These are phyloP conservation scores for Malthinus flaveolus DNA, from an alignment of 2,888 invertebrate species.

Conservation along the genomic window DNA sequence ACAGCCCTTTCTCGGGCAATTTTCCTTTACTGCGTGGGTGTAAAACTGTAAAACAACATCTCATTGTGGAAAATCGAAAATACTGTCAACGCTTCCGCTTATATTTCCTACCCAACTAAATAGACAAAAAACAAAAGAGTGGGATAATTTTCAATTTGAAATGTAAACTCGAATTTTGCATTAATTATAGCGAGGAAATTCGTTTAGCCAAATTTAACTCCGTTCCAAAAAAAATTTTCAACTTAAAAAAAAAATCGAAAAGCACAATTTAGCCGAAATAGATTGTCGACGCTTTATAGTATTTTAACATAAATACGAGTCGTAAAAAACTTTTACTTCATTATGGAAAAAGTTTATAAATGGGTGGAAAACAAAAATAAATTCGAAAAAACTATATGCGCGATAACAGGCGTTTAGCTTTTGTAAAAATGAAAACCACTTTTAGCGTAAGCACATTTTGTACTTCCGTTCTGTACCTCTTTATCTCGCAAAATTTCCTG, in stretches of 20 bases:
- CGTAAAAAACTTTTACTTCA: no score
- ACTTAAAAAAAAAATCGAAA: neutral
- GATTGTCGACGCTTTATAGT: no score
- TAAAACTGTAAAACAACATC: constrained; percentile 14
- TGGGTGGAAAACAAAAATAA: no score
- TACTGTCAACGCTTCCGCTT: neutral
- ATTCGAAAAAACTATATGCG: no score
- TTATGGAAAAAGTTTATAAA: no score
- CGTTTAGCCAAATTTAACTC: neutral
- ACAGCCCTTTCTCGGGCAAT: constrained; percentile 4
- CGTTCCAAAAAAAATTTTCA: neutral
- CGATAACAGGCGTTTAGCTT: no score
- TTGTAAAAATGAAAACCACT: no score
- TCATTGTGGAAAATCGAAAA: constrained; percentile 4
- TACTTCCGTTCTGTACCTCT: no score
- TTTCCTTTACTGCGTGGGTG: constrained; percentile 10
- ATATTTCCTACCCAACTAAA: neutral
- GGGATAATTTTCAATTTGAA: neutral
- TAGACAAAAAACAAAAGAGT: neutral
- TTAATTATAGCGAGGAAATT: neutral
- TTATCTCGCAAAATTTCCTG: no score
- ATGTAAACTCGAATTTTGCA: neutral
- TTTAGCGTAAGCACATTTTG: no score
- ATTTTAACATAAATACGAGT: no score
- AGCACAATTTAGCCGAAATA: no score